Evolutionary conservation across 2,797 vertebrate genomes (phyloP), one percentile per base, ranked within the genome.

Genomic region (Chelmon rostratus): DNA sequence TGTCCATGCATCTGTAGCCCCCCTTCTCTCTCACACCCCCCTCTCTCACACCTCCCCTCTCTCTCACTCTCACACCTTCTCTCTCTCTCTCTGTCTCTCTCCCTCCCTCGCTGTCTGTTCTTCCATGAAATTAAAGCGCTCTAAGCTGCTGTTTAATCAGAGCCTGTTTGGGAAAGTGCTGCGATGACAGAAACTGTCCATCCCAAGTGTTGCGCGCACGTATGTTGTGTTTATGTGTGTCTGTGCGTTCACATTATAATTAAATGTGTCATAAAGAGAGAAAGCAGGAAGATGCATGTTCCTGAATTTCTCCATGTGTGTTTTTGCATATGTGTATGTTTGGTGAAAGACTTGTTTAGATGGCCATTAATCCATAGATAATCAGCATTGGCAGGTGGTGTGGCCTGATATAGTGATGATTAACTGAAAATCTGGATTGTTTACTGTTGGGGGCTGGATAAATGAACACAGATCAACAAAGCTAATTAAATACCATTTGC

Each of bases 61-160:
- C 77, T 84, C n/a, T 42, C 40, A 42, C 62, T 11, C 28, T n/a
- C 47, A 35, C 57, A 33, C 72, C 76, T 67, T 84, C 75, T 50
- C 46, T 85, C 80, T 80, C 68, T 88, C 79, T 86, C 80, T 80
- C 73, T 88, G 76, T 42, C n/a, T 74, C 58, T 25, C 79, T 88
- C 83, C 69, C 83, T 82, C 88, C 78, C 85, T 90, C 38, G 73
- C 92, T 95, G 94, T 94, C 93, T 95, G 92, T 94, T 95, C 95
- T 94, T 94, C 94, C 95, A 95, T 95, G 93, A 96, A 95, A 96
- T 95, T 94, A 95, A 96, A 95, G 86, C 81, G 81, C 91, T 94
- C 91, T 95, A 94, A 95, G 93, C 93, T 91, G 81, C 90, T 92
- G 93, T 95, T 94, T 93, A 95, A 93, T 94, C 94, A 94, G 87